Evolutionary conservation across 2,797 vertebrate genomes (phyloP).

Genomic region (Pristis pectinata): DNA sequence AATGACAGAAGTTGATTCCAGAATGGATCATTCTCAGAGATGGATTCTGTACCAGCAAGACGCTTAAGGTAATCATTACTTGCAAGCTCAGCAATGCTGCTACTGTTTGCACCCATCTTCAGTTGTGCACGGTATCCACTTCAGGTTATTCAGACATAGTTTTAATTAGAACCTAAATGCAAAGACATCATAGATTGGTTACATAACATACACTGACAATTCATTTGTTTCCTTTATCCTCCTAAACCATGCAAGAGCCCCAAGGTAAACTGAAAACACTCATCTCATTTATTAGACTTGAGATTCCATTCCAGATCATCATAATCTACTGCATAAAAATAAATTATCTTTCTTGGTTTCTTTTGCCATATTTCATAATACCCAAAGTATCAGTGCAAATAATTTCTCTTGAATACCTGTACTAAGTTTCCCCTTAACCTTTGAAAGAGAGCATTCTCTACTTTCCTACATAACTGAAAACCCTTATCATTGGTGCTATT

Average conservation of each 20-base stretch:
- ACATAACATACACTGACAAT: neutral
- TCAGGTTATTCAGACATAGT: constrained; percentile 56
- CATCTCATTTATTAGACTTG: too few relatives aligned
- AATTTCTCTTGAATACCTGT: neutral
- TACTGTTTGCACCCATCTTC: constrained; percentile 92
- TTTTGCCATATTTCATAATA: neutral
- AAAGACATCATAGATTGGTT: neutral
- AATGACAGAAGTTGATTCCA: constrained; percentile 99
- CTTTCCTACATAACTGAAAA: neutral
- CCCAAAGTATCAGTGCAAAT: neutral
- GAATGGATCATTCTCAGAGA: constrained; percentile 93
- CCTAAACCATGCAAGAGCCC: neutral
- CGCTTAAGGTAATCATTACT: constrained; percentile 79
- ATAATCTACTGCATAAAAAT: neutral
- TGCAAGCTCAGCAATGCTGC: constrained; percentile 82
- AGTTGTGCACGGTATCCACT: constrained; percentile 29
- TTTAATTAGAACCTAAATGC: constrained; percentile 40
- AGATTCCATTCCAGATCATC: neutral
- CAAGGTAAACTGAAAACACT: neutral
- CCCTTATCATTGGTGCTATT: neutral
- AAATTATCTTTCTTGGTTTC: neutral
- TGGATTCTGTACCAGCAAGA: constrained; percentile 74
- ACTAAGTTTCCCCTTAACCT: neutral
- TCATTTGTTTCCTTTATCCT: neutral
- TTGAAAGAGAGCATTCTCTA: too few relatives aligned